These are phyloP conservation scores for Pseudopipra pipra DNA, from an alignment of 2,113 vertebrate genomes.

Conservation along the genomic window DNA sequence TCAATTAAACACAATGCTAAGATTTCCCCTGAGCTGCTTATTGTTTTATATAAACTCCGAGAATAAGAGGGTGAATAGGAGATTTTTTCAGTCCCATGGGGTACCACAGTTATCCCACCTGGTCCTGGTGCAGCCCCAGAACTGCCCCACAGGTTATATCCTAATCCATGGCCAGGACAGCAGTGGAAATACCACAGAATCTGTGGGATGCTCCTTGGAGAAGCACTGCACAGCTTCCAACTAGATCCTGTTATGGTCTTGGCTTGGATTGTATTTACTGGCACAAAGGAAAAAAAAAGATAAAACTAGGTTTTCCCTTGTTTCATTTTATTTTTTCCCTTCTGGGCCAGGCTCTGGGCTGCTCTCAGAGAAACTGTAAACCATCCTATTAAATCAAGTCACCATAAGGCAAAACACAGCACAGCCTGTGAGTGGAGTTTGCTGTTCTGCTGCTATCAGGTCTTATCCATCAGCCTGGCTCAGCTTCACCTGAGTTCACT, in stretches of 20 bases:
- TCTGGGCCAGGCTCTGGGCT: background rate
- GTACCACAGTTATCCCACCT: background rate
- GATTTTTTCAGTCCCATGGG: background rate
- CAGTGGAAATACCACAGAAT: background rate
- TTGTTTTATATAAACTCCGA: background rate
- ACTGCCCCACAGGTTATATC: background rate
- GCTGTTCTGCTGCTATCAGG: background rate
- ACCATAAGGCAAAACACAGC: background rate
- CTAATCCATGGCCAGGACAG: background rate
- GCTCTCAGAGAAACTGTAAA: background rate
- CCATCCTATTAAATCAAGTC: background rate
- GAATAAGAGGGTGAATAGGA: background rate
- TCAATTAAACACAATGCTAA: background rate
- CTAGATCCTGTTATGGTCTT: background rate
- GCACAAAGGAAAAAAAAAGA: background rate
- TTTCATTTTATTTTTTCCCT: background rate
- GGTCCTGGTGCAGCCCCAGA: background rate
- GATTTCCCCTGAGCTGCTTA: background rate
- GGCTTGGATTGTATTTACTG: background rate
- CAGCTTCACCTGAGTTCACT: background rate
- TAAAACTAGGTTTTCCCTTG: background rate
- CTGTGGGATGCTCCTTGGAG: background rate
- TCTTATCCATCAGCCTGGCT: background rate
- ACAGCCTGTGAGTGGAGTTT: background rate
- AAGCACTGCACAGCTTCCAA: background rate